Evolutionary conservation across 2,797 vertebrate species (phyloP).

Genomic region (Gorsachius magnificus): DNA sequence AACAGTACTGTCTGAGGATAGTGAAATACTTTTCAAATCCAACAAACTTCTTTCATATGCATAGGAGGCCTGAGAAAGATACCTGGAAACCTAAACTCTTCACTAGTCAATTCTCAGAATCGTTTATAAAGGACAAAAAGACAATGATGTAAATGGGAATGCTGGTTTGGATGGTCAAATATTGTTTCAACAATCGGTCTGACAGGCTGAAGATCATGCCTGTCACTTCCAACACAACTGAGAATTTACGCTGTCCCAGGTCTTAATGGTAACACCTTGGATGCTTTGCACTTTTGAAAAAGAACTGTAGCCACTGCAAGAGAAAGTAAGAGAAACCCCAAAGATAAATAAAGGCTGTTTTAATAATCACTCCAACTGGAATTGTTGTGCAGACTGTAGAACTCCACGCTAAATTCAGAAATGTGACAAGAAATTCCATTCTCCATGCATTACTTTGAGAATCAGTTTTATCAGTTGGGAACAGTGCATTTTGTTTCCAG

Average conservation of each 20-base stretch:
- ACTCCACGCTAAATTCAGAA: background rate
- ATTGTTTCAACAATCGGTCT: background rate
- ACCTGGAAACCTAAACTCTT: background rate
- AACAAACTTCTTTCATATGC: background rate
- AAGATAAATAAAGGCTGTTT: background rate
- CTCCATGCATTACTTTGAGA: background rate
- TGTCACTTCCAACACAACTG: background rate
- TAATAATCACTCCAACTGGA: background rate
- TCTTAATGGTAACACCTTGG: background rate
- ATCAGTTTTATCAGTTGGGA: background rate
- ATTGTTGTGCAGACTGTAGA: background rate
- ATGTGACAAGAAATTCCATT: background rate
- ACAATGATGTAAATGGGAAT: background rate
- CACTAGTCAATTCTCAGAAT: background rate
- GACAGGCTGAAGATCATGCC: background rate
- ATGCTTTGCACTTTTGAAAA: background rate
- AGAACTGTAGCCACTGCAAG: background rate
- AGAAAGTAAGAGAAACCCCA: background rate
- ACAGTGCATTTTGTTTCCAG: background rate
- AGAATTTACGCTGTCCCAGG: background rate
- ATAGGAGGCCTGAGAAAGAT: background rate
- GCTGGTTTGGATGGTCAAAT: background rate
- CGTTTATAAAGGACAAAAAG: background rate
- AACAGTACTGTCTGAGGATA: background rate
- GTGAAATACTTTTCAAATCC: background rate